Conservation (phyloP, 1,140 invertebrate genomes). For the Lucilia sericata region DNA sequence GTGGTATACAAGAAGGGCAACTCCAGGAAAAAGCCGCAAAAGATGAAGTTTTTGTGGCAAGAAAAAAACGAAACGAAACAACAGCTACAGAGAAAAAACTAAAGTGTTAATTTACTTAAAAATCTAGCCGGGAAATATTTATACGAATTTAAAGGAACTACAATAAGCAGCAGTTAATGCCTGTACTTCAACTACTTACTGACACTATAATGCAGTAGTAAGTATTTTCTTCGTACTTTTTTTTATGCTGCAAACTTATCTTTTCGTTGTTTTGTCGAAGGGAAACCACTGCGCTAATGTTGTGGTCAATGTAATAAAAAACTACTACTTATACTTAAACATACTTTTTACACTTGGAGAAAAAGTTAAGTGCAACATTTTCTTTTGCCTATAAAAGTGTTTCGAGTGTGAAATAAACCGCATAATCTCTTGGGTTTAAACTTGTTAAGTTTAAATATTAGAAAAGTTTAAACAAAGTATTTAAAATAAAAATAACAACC, state of each 20-base stretch:
- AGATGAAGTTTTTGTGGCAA: not conserved
- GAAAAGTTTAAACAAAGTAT: too few species aligned
- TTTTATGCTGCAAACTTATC: too few species aligned
- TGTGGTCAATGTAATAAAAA: not conserved
- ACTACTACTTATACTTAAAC: too few species aligned
- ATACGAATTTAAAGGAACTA: not conserved
- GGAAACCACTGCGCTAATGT: conserved; percentile 14
- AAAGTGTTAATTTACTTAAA: conserved; percentile 7
- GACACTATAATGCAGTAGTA: not conserved
- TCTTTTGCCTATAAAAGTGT: too few species aligned
- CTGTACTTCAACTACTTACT: not conserved
- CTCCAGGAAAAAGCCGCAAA: not conserved
- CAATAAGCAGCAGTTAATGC: not conserved
- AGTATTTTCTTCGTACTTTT: not conserved
- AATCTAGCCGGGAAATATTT: not conserved
- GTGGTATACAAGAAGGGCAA: too few species aligned
- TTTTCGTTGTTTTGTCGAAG: too few species aligned
- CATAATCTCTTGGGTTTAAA: too few species aligned
- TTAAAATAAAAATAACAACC: too few species aligned
- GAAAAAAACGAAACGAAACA: not conserved
- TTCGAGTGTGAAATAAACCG: too few species aligned
- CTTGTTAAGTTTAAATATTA: too few species aligned
- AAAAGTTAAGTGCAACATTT: not conserved
- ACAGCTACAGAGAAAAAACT: not conserved
- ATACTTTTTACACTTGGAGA: not conserved